phyloP scores from a whole-genome alignment of 2,888 invertebrate genomes.

The Trichogramma dendrolimi region DNA sequence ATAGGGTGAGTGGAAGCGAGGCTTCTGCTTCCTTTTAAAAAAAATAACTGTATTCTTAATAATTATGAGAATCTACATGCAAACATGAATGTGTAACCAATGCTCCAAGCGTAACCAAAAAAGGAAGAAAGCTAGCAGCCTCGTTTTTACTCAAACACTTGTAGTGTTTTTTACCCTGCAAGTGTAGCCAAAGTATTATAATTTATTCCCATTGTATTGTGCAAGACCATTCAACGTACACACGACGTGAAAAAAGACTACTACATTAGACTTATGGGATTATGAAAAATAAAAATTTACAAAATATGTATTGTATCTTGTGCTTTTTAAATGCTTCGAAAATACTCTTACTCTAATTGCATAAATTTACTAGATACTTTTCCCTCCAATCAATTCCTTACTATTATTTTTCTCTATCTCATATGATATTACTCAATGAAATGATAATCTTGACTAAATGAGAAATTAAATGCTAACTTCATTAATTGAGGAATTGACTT shows the following conservation, averaged over 20 bases:
- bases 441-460: not conserved
- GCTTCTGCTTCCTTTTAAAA: conserved; percentile 7
- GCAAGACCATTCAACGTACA: conserved; percentile 48
- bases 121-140: conserved; percentile 8
- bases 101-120: conserved; percentile 10
- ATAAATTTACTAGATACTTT: conserved; percentile 11
- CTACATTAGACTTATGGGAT: conserved; percentile 52
- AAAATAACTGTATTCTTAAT: conserved; percentile 10
- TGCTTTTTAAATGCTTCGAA: conserved; percentile 21
- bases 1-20: conserved; percentile 21
- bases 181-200: conserved; percentile 53
- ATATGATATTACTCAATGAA: conserved; percentile 7
- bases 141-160: conserved; percentile 25
- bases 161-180: conserved; percentile 20
- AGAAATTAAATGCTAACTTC: not conserved
- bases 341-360: conserved; percentile 9
- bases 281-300: conserved; percentile 49
- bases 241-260: conserved; percentile 47
- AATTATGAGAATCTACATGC: conserved; percentile 19
- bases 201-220: conserved; percentile 53
- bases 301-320: conserved; percentile 34
- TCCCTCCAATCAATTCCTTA: conserved; percentile 16
- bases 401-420: conserved; percentile 24
- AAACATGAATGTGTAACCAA: conserved; percentile 24
- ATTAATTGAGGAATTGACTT: conserved; percentile 8